Base-by-base conservation (phyloP, 2,888 invertebrate species). In the Epistrophella euchroma region DNA sequence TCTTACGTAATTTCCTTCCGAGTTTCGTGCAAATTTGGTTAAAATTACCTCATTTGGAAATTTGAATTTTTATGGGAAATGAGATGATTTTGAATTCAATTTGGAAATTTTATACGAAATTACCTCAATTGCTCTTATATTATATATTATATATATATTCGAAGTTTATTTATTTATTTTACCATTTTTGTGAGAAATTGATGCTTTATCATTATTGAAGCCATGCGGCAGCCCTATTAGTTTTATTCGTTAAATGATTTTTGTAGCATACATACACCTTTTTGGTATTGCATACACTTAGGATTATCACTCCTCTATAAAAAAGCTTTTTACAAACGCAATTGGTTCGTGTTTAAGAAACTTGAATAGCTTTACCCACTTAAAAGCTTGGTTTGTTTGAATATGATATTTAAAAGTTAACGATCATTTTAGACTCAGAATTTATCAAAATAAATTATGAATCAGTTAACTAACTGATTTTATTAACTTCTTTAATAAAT, bases 251-350 rank as follows among this genome's bases (percentile, higher is more conserved):
- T 45, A n/a, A n/a, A n/a, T n/a, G 4, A 17, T 45, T n/a, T 7
- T 7, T 17, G 17, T 17, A 45, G n/a, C 13, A 25, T 13, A 22
- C 1, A 17, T 0, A 19, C 1, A 6, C 2, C 4, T 9, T 0
- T 15, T 25, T 52, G 4, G 9, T 56, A 6, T 58, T 37, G 58
- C 35, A 60, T 60, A 60, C 15, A 40, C 7, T 60, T 37, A 60
- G 37, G 60, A 13, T 60, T 19, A 2, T 15, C 2, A 6, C 15
- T 60, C 40, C 4, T 22, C 5, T 1, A 22, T 0, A 2, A 15
- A 60, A 15, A 60, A 40, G 37, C 37, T 58, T 37, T 2, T 7
- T 28, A n/a, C 6, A 55, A 28, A n/a, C 1, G 10, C 1, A 55
- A 55, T 0, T 55, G 55, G 55, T 55, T 55, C 9, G 4, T 28